Base-by-base conservation (phyloP, 1,140 invertebrate genomes). In the Drosophila tristis region DNA sequence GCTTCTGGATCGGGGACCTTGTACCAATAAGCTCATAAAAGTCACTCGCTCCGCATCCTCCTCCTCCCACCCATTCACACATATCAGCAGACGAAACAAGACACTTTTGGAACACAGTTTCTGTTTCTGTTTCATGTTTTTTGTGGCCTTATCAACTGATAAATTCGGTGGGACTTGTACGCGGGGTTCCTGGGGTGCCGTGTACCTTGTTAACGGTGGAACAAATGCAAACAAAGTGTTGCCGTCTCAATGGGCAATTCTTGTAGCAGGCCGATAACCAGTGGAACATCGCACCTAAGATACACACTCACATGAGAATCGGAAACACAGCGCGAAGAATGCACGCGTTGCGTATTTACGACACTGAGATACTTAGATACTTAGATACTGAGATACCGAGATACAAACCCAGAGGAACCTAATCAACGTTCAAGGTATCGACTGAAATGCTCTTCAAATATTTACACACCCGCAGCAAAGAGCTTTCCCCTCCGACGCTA, bases 401-500 rank as follows among this genome's bases (percentile, higher is more conserved):
- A 23, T 31, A 35, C 45, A 47, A 50, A 44, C 11, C 11, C 11
- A 39, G 8, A 13, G 35, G 11, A 39, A 67, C 48, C 48, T 73
- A 78, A 86, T 78, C 78, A 68, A 53, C 56, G 45, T 76, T 68
- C 62, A 76, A 76, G 74, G 74, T 77, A 77, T 77, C 84, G 84
- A 87, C 70, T 86, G 70, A 78, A 86, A 82, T 77, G 82, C 56
- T 86, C 70, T 71, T 76, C 82, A 87, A 87, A 87, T 87, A 87
- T 87, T 87, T 87, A 76, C 78, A 73, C 84, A 55, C 51, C 74
- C 58, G 51, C 67, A 70, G 67, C 78, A 80, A 71, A 49, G 58
- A 74, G 73, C 64, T 73, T 68, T 64, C 63, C 55, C 67, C 63
- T 51, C 68, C 50, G 64, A 60, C 43, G 26, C 71, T 50, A 72